Evolutionary conservation across 2,113 vertebrate genomes (phyloP), one percentile per base, ranked within the genome.

Genomic region (Urocolius indicus): DNA sequence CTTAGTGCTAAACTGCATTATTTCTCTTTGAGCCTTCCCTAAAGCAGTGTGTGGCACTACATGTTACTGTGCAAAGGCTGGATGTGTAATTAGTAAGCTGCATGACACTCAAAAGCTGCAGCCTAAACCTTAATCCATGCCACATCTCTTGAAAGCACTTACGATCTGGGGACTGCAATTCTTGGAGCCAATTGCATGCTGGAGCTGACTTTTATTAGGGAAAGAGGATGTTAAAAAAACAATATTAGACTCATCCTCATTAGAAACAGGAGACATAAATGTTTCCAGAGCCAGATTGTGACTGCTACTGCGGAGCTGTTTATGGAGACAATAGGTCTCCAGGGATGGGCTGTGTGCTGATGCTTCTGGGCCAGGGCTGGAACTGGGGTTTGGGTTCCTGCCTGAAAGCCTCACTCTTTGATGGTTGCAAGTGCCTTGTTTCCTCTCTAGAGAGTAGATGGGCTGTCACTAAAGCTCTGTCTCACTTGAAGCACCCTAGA

Each of bases 191-290:
- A 34, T 94, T 93, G 91, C 57, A 89, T 73, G 17, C 1, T 29
- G 85, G 48, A 92, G 57, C 68, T 74, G 72, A 55, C 83, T 94
- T 93, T 84, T 92, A 84, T 30, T 84, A 65, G 68, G 43, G 65
- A 92, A 73, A 59, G 6, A 8, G 84, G 52, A 75, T 57, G 73
- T 87, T 95, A 78, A 74, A 90, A 95, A 61, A 61, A 83, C 94
- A 71, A 79, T 46, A 83, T 76, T 79, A 92, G 94, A 78, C 55
- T 16, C 10, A 10, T 90, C 80, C 76, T 93, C 76, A 78, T 94
- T 95, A 90, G 94, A 92, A 92, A 84, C 73, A 48, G 69, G 84
- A 88, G 80, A 81, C 54, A 87, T 80, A 84, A 86, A 89, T 91
- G 51, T 82, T 84, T 89, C 73, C 38, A 55, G 86, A 94, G 95